Percentiles rank a stretch among this genome's conserved stretches.
These are phyloP conservation scores for Myiotriccus ornatus DNA, from an alignment of 2,797 vertebrate genomes.

Conservation along the genomic window DNA sequence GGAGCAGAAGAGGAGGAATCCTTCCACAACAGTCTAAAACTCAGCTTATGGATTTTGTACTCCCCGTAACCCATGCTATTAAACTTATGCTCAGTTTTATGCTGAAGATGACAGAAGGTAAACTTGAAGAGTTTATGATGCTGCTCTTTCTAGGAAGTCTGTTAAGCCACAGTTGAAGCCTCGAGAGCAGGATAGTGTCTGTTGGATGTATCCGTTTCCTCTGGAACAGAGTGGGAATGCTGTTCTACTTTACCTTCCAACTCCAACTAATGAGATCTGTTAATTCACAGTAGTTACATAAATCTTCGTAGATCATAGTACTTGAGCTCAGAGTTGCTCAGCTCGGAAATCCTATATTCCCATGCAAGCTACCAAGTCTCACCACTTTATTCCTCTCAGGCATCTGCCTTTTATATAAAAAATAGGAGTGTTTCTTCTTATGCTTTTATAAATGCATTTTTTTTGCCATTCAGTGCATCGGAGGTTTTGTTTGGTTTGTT, in stretches of 20 bases:
- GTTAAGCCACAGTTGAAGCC: neutral
- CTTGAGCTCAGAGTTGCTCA: neutral
- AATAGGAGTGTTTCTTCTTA: neutral
- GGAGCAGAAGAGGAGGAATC: neutral
- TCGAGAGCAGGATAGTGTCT: neutral
- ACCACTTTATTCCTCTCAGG: neutral
- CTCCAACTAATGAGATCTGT: neutral
- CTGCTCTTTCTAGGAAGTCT: neutral
- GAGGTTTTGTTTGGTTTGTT: neutral
- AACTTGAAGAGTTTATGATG: neutral
- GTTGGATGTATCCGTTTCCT: neutral
- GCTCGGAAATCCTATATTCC: neutral
- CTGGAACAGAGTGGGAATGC: neutral
- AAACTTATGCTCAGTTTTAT: neutral
- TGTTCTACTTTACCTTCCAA: neutral
- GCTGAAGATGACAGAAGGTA: neutral
- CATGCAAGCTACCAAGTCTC: neutral
- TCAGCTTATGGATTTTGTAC: neutral
- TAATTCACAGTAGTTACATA: neutral
- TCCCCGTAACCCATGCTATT: neutral
- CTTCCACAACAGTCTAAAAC: neutral
- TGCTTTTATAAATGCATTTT: rapidly evolving
- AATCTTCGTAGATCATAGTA: neutral
- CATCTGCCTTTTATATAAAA: neutral
- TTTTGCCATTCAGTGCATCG: neutral